These are phyloP conservation scores for Hoplias malabaricus DNA, from an alignment of 2,113 vertebrate species.

Conservation along the genomic window DNA sequence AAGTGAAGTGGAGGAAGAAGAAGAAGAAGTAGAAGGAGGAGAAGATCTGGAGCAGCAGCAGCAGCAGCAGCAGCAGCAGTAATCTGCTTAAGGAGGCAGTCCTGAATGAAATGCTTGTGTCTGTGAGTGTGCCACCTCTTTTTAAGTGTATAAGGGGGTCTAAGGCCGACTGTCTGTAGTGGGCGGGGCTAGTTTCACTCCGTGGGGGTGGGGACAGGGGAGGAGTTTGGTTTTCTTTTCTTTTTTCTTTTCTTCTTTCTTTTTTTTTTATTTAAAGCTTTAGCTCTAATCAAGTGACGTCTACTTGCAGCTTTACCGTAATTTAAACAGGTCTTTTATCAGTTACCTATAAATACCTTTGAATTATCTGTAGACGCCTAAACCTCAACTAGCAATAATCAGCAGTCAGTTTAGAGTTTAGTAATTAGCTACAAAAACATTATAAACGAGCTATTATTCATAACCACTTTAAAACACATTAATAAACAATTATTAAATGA, in stretches of 20 bases:
- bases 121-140: slow-evolving; percentile 91
- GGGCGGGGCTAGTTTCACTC: slow-evolving; percentile 93
- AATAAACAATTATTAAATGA: too few species aligned
- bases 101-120: slow-evolving; percentile 98
- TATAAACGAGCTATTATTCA: too few species aligned
- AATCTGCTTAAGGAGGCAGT: slow-evolving; percentile 88
- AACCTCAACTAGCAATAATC: too few species aligned
- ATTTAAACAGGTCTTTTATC: too few species aligned
- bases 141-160: slow-evolving; percentile 99
- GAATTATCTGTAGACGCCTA: too few species aligned
- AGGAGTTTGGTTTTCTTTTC: slow-evolving; percentile 51
- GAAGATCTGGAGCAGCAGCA: slow-evolving; percentile 69
- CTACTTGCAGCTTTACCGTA: slow-evolving; percentile 79
- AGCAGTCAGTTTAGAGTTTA: too few species aligned
- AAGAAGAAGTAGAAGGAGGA: too few species aligned
- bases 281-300: slow-evolving; percentile 94
- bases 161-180: slow-evolving; percentile 90
- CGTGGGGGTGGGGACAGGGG: slow-evolving; percentile 88
- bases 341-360: too few species aligned
- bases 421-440: too few species aligned
- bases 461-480: too few species aligned
- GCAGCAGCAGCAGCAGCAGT: slow-evolving; percentile 39
- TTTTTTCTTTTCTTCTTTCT: slow-evolving; percentile 59
- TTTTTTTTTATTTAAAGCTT: slow-evolving; percentile 60
- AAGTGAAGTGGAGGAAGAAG: too few species aligned